Conservation (phyloP, 2,113 vertebrate genomes). For the Falcunculus frontatus region DNA sequence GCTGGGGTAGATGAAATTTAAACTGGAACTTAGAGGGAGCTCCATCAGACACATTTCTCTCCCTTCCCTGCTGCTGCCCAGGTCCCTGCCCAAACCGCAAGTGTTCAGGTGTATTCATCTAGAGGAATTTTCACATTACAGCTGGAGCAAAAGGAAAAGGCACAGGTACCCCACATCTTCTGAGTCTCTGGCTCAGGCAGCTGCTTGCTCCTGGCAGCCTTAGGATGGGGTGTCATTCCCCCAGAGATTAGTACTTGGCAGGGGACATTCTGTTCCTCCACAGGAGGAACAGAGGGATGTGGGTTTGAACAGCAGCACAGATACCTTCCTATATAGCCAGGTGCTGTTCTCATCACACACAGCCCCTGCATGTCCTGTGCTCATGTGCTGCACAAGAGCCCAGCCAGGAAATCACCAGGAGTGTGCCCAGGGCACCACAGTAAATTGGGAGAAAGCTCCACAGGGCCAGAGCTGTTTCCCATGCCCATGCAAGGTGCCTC, state of each 20-base stretch:
- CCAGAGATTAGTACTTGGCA: neutral
- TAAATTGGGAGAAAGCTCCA: neutral
- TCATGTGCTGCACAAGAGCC: rapidly evolving
- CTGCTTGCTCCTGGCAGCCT: neutral
- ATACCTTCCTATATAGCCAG: neutral
- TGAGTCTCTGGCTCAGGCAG: neutral
- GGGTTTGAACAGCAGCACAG: neutral
- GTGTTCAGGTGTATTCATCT: neutral
- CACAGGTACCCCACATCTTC: neutral
- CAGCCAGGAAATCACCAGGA: rapidly evolving
- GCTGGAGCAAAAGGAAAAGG: neutral
- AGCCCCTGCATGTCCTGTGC: rapidly evolving
- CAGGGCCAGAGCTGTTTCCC: neutral
- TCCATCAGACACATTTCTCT: neutral
- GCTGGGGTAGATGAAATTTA: neutral
- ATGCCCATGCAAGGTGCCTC: rapidly evolving
- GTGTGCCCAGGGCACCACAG: rapidly evolving
- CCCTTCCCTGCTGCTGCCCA: neutral
- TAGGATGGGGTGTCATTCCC: neutral
- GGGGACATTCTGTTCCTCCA: rapidly evolving
- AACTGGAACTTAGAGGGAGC: neutral
- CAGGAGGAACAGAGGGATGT: neutral
- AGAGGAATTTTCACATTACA: neutral
- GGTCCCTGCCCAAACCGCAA: neutral
- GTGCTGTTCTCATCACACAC: neutral